phyloP scores from a whole-genome alignment of 2,797 vertebrate species.

The Chelonia mydas region DNA sequence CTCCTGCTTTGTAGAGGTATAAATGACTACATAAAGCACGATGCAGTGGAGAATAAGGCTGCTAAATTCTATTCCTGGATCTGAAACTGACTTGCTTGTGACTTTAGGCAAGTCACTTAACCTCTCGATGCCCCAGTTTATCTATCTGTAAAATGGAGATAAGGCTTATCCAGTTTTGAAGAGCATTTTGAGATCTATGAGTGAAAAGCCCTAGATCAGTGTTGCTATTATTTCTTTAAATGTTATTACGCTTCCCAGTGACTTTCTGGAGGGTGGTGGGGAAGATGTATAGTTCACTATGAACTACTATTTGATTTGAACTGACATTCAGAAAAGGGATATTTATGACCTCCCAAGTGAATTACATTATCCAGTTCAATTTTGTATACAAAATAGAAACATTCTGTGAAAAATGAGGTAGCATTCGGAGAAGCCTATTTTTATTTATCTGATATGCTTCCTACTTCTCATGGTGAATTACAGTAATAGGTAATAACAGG shows the following conservation, averaged over 20 bases:
- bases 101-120: constrained; percentile 44
- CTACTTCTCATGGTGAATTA: constrained; percentile 64
- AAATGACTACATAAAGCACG: not conserved
- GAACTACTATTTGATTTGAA: constrained; percentile 60
- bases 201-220: constrained; percentile 55
- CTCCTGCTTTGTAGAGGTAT: too few species aligned
- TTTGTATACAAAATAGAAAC: constrained; percentile 29
- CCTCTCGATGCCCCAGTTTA: too few species aligned
- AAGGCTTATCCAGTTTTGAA: constrained; percentile 29
- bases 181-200: constrained; percentile 51
- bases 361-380: constrained; percentile 53
- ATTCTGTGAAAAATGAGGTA: constrained; percentile 44
- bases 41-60: not conserved
- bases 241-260: not conserved
- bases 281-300: constrained; percentile 48
- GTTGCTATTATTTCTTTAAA: constrained; percentile 34
- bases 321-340: constrained; percentile 38
- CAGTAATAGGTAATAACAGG: constrained; percentile 64
- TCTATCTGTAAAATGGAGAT: too few species aligned
- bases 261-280: not conserved
- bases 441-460: constrained; percentile 65
- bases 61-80: constrained; percentile 42
- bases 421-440: constrained; percentile 39
- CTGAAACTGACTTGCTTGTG: constrained; percentile 54
- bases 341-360: constrained; percentile 32